phyloP scores from a whole-genome alignment of 2,113 vertebrate genomes.

The Petrocephalus zakoni region DNA sequence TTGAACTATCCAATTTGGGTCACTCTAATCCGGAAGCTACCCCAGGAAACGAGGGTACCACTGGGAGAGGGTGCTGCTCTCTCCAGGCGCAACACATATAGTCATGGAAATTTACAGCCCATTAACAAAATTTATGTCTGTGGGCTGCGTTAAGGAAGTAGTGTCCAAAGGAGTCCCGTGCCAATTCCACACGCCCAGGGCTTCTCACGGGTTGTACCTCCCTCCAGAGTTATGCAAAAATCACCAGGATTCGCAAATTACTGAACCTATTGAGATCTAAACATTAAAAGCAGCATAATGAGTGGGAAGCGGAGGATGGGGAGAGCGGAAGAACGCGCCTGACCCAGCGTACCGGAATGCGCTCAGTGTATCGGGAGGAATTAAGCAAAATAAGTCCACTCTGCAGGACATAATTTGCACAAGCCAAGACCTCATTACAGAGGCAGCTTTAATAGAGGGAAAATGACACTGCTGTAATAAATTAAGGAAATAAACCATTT shows the following conservation, averaged over 20 bases:
- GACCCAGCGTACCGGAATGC: neutral
- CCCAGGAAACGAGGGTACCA: neutral
- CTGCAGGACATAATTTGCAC: constrained; percentile 8
- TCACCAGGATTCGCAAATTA: neutral
- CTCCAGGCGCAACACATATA: neutral
- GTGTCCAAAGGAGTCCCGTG: neutral
- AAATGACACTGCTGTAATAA: constrained; percentile 29
- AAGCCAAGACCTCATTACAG: constrained; percentile 27
- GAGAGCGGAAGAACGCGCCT: neutral
- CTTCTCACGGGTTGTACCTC: neutral
- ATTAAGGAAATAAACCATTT: constrained; percentile 35
- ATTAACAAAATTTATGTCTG: neutral
- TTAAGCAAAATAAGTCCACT: constrained; percentile 15
- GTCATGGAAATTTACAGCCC: neutral
- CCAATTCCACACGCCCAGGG: neutral
- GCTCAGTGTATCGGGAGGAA: neutral
- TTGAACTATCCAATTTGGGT: neutral
- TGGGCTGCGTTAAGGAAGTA: neutral
- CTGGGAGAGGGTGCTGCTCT: neutral
- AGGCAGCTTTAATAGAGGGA: constrained; percentile 15
- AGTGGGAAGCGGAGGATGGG: neutral
- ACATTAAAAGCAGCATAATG: neutral
- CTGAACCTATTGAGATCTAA: neutral
- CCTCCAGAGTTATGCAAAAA: neutral
- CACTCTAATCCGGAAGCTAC: neutral